Percentiles rank a stretch among this genome's conserved stretches.
phyloP scores from a whole-genome alignment of 2,113 vertebrate species.

The Equus quagga region DNA sequence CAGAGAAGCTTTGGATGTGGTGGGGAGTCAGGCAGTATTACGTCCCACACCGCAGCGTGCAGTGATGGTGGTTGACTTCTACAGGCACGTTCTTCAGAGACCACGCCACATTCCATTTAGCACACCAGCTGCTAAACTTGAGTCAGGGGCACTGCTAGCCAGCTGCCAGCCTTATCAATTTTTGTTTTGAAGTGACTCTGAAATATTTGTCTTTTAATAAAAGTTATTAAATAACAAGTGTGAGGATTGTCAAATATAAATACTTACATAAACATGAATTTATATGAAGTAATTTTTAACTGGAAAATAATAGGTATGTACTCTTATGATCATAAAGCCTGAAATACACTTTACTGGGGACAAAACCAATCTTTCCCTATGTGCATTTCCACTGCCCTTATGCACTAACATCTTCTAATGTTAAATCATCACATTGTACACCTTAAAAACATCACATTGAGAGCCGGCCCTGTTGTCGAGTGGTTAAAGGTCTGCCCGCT shows the following conservation, averaged over 20 bases:
- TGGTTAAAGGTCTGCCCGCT: too few relatives aligned
- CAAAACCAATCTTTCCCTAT: not conserved
- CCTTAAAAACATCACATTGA: not conserved
- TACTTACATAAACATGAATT: not conserved
- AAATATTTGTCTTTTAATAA: conserved; percentile 23
- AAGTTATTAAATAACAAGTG: not conserved
- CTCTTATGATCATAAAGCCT: not conserved
- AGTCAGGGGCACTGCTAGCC: not conserved
- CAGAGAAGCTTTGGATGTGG: not conserved
- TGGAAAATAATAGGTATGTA: not conserved
- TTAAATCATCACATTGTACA: not conserved
- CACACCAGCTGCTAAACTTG: not conserved
- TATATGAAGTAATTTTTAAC: conserved; percentile 22
- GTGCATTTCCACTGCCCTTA: not conserved
- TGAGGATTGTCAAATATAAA: not conserved
- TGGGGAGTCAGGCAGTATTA: not conserved
- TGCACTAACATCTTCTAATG: not conserved
- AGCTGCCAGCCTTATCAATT: not conserved
- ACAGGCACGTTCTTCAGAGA: accelerated
- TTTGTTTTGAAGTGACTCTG: conserved; percentile 10
- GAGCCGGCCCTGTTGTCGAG: too few relatives aligned
- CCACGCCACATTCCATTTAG: not conserved
- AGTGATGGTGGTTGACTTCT: not conserved
- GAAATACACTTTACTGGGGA: not conserved
- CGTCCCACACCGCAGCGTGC: not conserved